Evolutionary conservation across 2,888 invertebrate genomes (phyloP), one percentile per base, ranked within the genome.

Genomic region (Eupelmus urozonus): DNA sequence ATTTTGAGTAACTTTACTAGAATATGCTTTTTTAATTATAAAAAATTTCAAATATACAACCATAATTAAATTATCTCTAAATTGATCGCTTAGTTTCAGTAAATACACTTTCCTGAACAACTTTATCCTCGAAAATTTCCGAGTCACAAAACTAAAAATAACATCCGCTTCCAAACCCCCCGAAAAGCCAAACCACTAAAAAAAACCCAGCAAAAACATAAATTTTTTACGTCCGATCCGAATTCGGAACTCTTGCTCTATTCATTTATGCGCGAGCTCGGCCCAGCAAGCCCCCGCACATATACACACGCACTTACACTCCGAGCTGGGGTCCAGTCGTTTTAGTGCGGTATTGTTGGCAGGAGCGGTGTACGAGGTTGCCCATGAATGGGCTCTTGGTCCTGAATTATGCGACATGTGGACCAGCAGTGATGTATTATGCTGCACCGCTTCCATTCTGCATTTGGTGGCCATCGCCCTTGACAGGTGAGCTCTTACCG

Each of bases 391-490:
- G 97, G 94, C 94, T 83, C 91, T 97, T 82, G 96, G 96, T 74
- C 95, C 96, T 34, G 95, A 95, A 87, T 92, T 96, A 76, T 97
- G 98, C 90, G 97, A 98, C 90, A 95, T 97, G 94, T 97, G 97
- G 97, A 96, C 97, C 40, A 96, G 96, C 45, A 95, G 95, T 78
- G 97, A 98, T 89, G 97, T 98, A 23, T 92, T 97, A 18, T 97
- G 97, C 90, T 97, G 97, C 90, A 95, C 95, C 34, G 95, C 95
- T 55, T 95, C 95, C 71, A 95, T 95, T 84, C 91, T 95, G 76
- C 95, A 96, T 90, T 92, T 96, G 69, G 95, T 96, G 77, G 95
- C 95, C 82, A 95, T 96, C 83, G 95, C 95, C 80, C 91, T 95
- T 78, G 96, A 96, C 91, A 94, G 96, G 95, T 95, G 13, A 45